Percentiles rank a stretch among this genome's conserved stretches.
phyloP scores from a whole-genome alignment of 2,888 invertebrate genomes.

The Limnephilus auricula region DNA sequence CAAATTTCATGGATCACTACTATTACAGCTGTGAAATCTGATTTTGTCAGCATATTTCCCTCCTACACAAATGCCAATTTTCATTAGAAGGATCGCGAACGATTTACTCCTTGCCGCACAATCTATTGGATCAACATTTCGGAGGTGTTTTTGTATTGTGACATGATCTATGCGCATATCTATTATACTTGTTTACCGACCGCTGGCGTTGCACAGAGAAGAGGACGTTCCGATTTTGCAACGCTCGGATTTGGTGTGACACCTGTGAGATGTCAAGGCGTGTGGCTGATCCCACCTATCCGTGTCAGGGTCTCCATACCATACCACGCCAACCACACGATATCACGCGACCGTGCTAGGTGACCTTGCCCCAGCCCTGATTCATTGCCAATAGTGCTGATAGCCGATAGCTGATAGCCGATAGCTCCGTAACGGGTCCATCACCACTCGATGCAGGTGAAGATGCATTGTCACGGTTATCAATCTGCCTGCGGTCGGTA shows the following conservation, averaged over 20 bases:
- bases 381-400: conserved; percentile 24
- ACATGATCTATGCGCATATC: neutral
- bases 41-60: neutral
- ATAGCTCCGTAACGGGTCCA: neutral
- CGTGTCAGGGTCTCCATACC: neutral
- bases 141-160: neutral
- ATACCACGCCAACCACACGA: neutral
- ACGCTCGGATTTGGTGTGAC: conserved; percentile 5
- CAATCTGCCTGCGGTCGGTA: neutral
- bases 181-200: neutral
- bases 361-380: conserved; percentile 36
- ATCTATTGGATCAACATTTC: neutral
- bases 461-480: conserved; percentile 2
- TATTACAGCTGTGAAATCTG: neutral
- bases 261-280: conserved; percentile 12
- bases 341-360: conserved; percentile 20
- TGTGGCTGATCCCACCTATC: conserved; percentile 8
- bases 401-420: too few relatives aligned
- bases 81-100: neutral
- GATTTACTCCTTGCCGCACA: neutral
- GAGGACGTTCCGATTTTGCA: conserved; percentile 8
- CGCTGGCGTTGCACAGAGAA: neutral
- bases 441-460: neutral
- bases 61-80: neutral
- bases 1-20: neutral